Evolutionary conservation across 2,113 vertebrate species (phyloP).

Genomic region (Urocolius indicus): DNA sequence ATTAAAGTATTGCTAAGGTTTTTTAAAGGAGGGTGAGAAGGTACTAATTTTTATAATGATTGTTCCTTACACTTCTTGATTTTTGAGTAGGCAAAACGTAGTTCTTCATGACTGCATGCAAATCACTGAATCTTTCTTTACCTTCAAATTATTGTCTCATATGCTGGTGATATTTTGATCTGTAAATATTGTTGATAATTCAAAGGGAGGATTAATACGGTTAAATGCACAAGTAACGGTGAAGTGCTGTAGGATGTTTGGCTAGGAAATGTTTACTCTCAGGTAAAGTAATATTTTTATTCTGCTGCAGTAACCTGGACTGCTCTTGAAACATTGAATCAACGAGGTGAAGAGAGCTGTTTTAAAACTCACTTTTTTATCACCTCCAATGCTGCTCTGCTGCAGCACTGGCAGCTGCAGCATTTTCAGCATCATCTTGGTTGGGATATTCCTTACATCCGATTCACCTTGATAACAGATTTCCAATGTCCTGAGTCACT

Average conservation of each 20-base stretch:
- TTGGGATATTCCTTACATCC: background rate
- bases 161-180: background rate
- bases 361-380: background rate
- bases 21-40: background rate
- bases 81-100: background rate
- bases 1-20: background rate
- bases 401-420: background rate
- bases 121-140: background rate
- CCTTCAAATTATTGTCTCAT: background rate
- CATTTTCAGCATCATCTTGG: background rate
- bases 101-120: background rate
- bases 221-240: background rate
- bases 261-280: background rate
- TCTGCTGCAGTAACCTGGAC: background rate
- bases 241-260: background rate
- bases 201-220: background rate
- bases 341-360: background rate
- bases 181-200: background rate
- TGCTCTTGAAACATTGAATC: background rate
- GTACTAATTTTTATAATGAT: background rate
- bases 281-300: background rate
- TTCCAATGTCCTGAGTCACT: background rate
- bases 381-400: background rate
- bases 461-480: background rate
- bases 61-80: background rate